A percentile compares a stretch with the other conserved stretches of the same genome.
Conservation (phyloP, 1,140 invertebrate species). For the Palaemon carinicauda region DNA sequence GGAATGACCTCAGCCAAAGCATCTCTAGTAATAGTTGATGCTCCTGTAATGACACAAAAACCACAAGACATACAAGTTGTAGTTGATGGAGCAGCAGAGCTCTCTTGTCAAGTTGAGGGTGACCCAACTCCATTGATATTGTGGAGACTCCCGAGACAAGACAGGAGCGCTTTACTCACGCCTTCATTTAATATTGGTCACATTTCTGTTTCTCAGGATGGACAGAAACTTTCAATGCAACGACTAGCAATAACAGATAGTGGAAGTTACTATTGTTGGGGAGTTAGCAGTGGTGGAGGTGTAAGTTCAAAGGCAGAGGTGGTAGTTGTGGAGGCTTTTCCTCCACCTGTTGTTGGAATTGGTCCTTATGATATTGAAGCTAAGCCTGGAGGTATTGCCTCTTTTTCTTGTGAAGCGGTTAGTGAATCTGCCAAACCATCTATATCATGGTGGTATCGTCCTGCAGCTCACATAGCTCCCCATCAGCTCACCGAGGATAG, state of each 20-base stretch:
- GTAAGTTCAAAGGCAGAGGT: constrained; percentile 46
- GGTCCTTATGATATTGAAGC: constrained; percentile 42
- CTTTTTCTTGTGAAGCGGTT: constrained; percentile 52
- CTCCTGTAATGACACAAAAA: constrained; percentile 43
- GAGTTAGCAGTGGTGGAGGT: constrained; percentile 52
- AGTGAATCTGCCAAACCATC: constrained; percentile 46
- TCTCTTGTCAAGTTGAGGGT: constrained; percentile 49
- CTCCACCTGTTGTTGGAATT: constrained; percentile 53
- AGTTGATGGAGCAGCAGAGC: neutral
- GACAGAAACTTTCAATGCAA: constrained; percentile 14
- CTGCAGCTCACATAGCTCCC: constrained; percentile 47
- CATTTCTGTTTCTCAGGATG: constrained; percentile 32
- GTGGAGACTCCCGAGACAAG: constrained; percentile 47
- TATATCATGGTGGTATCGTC: constrained; percentile 52
- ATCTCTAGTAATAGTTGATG: constrained; percentile 71
- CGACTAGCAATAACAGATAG: constrained; percentile 28
- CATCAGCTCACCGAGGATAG: constrained; percentile 12
- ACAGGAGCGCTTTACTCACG: constrained; percentile 38
- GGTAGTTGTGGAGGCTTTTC: constrained; percentile 44
- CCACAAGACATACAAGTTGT: constrained; percentile 32
- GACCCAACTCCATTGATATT: constrained; percentile 48
- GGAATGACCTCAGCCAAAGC: constrained; percentile 78
- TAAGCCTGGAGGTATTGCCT: constrained; percentile 15
- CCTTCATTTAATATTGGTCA: constrained; percentile 37
- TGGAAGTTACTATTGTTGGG: constrained; percentile 66